Evolutionary conservation across 2,797 vertebrate species (phyloP), one percentile per base, ranked within the genome.

Genomic region (Tiaroga cobitis): DNA sequence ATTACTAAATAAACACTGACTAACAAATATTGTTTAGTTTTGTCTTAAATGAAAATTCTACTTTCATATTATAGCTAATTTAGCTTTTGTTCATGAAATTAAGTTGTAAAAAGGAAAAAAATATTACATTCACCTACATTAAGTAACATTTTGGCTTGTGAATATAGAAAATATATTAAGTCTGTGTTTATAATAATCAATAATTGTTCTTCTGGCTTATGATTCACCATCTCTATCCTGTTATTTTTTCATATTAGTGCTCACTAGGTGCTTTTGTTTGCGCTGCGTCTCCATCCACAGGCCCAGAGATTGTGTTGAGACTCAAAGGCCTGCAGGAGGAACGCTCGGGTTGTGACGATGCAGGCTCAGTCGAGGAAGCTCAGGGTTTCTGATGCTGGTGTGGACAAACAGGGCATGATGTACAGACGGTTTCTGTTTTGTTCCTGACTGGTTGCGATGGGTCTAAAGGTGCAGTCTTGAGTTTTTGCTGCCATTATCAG

Each of bases 401-500:
- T 63, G 19, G 19, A 73, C 37, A 82, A 39, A 32, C 6, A 39
- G 43, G n/a, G 49, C 16, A 5, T 43, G n/a, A 24, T 24, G 68
- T 72, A 8, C n/a, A 79, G 77, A 65, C 56, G 1, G 41, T 68
- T 34, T 51, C 43, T 80, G 29, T 51, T 72, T 82, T 59, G 37
- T 41, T 72, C 10, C 68, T 9, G 34, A 9, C 9, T 19, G 67
- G n/a, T 72, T 82, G 34, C 29, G 26, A 41, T 72, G 46, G 46
- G 41, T 34, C 21, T 80, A 16, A 8, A 49, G 43, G 26, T 37
- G 49, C 49, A 81, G 24, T 16, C 43, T 68, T 0, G 8, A 56
- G 54, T 59, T 59, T n/a, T 59, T 61, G 56, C 26, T 72, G 67
- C 10, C 19, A 5, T 81, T 81, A 73, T 82, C 80, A 72, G 80